Evolutionary conservation across 2,113 vertebrate species (phyloP).

Genomic region (Lepus europaeus): DNA sequence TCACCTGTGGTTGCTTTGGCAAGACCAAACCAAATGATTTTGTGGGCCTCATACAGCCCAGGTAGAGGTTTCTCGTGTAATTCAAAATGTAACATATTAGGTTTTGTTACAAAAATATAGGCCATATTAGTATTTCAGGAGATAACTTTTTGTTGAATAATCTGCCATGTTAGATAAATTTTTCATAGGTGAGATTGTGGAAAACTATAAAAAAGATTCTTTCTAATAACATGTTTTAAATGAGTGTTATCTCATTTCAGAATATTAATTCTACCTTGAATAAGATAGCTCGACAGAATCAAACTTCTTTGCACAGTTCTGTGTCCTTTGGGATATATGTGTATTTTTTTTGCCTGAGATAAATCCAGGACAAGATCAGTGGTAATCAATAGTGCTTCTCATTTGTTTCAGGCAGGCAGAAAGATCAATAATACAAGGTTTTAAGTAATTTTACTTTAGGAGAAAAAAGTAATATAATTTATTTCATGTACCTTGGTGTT

Average conservation of each 20-base stretch:
- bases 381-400: conserved; percentile 89
- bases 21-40: no score
- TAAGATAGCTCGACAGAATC: conserved; percentile 77
- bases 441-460: conserved; percentile 85
- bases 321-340: conserved; percentile 83
- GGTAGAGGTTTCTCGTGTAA: background rate
- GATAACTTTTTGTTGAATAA: conserved; percentile 81
- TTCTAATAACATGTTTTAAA: conserved; percentile 76
- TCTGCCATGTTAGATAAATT: conserved; percentile 84
- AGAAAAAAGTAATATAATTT: conserved; percentile 74
- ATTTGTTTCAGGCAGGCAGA: conserved; percentile 85
- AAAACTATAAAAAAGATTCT: conserved; percentile 64
- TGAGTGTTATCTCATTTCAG: conserved; percentile 68
- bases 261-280: conserved; percentile 66
- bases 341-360: conserved; percentile 86
- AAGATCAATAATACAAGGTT: conserved; percentile 88
- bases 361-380: conserved; percentile 89
- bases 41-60: no score
- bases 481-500: conserved; percentile 44
- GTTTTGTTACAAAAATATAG: conserved; percentile 54
- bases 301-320: conserved; percentile 79
- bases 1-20: no score
- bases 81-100: background rate
- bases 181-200: conserved; percentile 82
- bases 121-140: conserved; percentile 68